phyloP scores from a whole-genome alignment of 1,140 invertebrate species.

The Dreissena rostriformis region DNA sequence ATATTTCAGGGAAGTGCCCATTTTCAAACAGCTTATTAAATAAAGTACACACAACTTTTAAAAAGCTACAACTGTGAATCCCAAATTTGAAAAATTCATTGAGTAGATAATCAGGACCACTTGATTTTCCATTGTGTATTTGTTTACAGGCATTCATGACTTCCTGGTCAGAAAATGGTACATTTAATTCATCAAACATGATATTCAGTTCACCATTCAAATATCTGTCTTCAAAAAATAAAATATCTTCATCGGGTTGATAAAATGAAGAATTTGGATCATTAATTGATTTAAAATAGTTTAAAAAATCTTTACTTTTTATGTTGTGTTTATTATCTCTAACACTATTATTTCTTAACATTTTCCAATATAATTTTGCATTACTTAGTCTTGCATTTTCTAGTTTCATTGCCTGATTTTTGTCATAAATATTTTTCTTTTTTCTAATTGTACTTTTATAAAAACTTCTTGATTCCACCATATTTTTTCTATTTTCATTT shows the following conservation, averaged over 20 bases:
- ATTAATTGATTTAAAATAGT: slow-evolving; percentile 15
- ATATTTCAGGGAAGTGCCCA: background rate
- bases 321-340: background rate
- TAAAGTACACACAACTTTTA: background rate
- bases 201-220: slow-evolving; percentile 12
- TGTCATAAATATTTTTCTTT: slow-evolving; percentile 2
- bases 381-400: slow-evolving; percentile 17
- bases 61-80: background rate
- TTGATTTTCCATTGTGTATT: background rate
- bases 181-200: slow-evolving; percentile 8
- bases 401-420: slow-evolving; percentile 1
- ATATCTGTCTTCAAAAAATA: slow-evolving; percentile 2
- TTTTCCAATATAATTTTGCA: slow-evolving; percentile 37
- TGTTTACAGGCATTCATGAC: background rate
- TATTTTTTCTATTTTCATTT: background rate
- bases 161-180: background rate
- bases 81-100: slow-evolving; percentile 20
- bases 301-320: background rate
- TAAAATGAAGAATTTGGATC: background rate
- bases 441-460: slow-evolving; percentile 14
- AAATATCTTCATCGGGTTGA: slow-evolving; percentile 6
- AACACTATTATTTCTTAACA: background rate
- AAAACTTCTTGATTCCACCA: background rate
- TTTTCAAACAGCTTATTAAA: slow-evolving; percentile 21
- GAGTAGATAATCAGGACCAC: background rate